Base-by-base conservation (phyloP, 2,113 vertebrate genomes). In the Eretmochelys imbricata region DNA sequence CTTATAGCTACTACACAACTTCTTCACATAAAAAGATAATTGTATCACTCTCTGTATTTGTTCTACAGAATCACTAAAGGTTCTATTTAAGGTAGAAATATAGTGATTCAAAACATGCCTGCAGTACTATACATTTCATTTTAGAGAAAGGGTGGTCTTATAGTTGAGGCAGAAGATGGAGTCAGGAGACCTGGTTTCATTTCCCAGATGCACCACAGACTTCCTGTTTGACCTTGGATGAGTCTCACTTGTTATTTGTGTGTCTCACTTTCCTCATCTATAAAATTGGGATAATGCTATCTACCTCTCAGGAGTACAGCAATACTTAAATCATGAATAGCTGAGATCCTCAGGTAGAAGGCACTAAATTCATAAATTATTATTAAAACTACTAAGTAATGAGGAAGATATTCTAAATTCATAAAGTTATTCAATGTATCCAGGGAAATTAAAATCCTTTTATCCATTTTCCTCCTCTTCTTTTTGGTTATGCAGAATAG, bases 81-180 rank as follows among this genome's bases (percentile, higher is more conserved):
- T 87, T 6, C 72, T 31, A 14, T 25, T 69, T 95, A 84, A 90
- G 93, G 80, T 31, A 76, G 84, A 48, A 90, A 31, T 13, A 42
- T 65, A 62, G 87, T 48, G 50, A 51, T 83, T 42, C 80, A 4
- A 90, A 55, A 6, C 31, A 83, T 81, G 69, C 57, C 76, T 38
- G 51, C 31, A 85, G n/a, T 35, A 57, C 69, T 57, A 85, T 1
- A 10, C 10, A 19, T 49, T n/a, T 84, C 53, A 81, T 75, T 50
- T 46, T 31, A 89, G 55, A 78, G 42, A 53, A 84, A 76, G 7
- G 75, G 11, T 49, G 51, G 38, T 8, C 69, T 57, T 50, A 10
- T 59, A 22, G 46, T 91, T 29, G 82, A 48, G 48, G 65, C 10
- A 85, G 29, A 82, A 89, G 42, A 76, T 22, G 79, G n/a, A 62